Percentiles rank a stretch among this genome's conserved stretches.
These are phyloP conservation scores for Odontothrips loti DNA, from an alignment of 2,888 invertebrate genomes.

Conservation along the genomic window DNA sequence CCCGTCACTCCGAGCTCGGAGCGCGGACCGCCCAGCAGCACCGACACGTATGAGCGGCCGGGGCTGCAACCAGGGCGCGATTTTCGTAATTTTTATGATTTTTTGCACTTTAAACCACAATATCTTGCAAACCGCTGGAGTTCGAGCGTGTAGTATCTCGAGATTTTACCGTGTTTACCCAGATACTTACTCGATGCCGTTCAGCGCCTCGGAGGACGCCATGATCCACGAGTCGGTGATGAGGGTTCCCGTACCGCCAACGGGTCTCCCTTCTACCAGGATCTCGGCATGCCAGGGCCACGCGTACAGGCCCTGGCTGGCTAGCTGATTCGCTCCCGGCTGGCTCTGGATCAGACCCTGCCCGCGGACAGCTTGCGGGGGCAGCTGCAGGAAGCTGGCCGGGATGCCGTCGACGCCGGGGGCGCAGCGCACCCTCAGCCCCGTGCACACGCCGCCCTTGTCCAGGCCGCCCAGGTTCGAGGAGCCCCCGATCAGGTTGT, in stretches of 20 bases:
- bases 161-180: too few relatives aligned
- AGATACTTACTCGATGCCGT: constrained; percentile 47
- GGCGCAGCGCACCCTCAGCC: background rate
- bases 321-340: too few relatives aligned
- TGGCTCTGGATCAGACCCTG: too few relatives aligned
- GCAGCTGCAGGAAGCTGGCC: background rate
- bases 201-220: constrained; percentile 44
- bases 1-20: constrained; percentile 56
- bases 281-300: constrained; percentile 52
- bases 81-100: too few relatives aligned
- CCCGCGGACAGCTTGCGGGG: background rate
- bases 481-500: background rate
- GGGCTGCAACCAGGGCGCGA: background rate
- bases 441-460: background rate
- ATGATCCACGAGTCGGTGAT: constrained; percentile 65
- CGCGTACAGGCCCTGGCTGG: background rate
- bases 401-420: constrained; percentile 8
- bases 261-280: constrained; percentile 63
- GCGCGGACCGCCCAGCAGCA: constrained; percentile 64
- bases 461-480: background rate
- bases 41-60: constrained; percentile 51
- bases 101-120: too few relatives aligned
- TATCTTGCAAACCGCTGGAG: too few relatives aligned
- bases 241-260: constrained; percentile 62
- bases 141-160: too few relatives aligned